phyloP scores from a whole-genome alignment of 2,888 invertebrate genomes.

The Platycheirus rosarum region DNA sequence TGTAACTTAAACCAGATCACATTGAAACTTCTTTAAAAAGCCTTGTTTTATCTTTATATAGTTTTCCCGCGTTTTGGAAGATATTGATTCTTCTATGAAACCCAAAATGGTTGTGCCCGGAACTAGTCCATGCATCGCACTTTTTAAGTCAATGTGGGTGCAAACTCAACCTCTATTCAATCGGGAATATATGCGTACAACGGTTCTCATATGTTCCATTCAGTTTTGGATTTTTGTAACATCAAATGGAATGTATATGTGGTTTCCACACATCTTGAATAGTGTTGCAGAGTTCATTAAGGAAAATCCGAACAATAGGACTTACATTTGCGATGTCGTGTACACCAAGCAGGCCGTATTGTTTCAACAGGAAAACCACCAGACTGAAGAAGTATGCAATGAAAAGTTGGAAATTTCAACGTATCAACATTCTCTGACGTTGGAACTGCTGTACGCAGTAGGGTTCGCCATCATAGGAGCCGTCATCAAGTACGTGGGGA shows the following conservation, averaged over 20 bases:
- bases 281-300: conserved; percentile 78
- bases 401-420: conserved; percentile 78
- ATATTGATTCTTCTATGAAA: conserved; percentile 74
- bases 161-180: conserved; percentile 80
- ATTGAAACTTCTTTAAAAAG: too few relatives aligned
- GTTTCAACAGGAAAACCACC: conserved; percentile 26
- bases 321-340: conserved; percentile 79
- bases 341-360: conserved; percentile 75
- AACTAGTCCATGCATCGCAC: conserved; percentile 58
- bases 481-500: conserved; percentile 78
- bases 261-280: conserved; percentile 81
- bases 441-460: conserved; percentile 78
- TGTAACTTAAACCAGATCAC: too few relatives aligned
- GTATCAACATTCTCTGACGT: conserved; percentile 77
- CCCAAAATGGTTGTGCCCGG: conserved; percentile 47
- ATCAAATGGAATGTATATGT: conserved; percentile 80
- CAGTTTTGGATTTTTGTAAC: conserved; percentile 80
- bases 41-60: conserved; percentile 28
- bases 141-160: conserved; percentile 78
- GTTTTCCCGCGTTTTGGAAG: conserved; percentile 76
- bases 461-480: conserved; percentile 78
- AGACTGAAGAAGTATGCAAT: conserved; percentile 71
- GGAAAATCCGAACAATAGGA: conserved; percentile 76
- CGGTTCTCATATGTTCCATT: conserved; percentile 78
- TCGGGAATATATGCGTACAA: conserved; percentile 77